Evolutionary conservation across 2,888 invertebrate genomes (phyloP).

Genomic region (Zaprionus obscuricornis): DNA sequence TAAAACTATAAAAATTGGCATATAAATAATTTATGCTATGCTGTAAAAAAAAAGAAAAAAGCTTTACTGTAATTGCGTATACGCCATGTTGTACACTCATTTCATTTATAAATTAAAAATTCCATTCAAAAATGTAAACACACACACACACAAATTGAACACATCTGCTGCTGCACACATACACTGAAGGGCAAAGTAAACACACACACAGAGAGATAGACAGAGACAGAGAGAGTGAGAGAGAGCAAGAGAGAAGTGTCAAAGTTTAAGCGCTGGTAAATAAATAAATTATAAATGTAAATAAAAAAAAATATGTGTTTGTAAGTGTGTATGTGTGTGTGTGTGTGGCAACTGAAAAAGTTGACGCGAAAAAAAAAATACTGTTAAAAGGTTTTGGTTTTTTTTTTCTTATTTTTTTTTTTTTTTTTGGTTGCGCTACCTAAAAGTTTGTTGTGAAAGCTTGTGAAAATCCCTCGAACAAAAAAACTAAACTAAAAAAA

Average conservation of each 20-base stretch:
- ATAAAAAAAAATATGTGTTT: too few species aligned
- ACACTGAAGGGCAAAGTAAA: conserved; percentile 1
- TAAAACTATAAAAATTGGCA: too few species aligned
- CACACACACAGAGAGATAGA: conserved; percentile 2
- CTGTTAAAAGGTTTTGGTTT: conserved; percentile 20
- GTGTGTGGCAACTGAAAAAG: conserved; percentile 42
- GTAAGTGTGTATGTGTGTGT: too few species aligned
- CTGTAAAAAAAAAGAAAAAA: too few species aligned
- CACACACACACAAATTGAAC: background rate
- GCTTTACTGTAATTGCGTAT: too few species aligned
- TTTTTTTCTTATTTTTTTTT: too few species aligned
- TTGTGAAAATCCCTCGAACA: conserved; percentile 7
- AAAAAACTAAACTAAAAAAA: conserved; percentile 5
- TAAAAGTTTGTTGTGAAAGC: conserved; percentile 28
- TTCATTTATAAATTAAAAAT: background rate
- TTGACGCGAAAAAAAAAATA: conserved; percentile 11
- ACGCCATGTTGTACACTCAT: conserved; percentile 7
- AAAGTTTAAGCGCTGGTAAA: conserved; percentile 38
- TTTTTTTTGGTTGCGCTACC: too few species aligned
- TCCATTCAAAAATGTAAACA: too few species aligned
- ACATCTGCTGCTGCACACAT: conserved; percentile 1
- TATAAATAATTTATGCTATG: too few species aligned
- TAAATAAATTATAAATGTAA: conserved; percentile 28
- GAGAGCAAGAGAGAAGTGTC: conserved; percentile 30
- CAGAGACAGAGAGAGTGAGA: background rate